These are phyloP conservation scores for Zaprionus ornatus DNA, from an alignment of 1,140 invertebrate species.

Conservation along the genomic window DNA sequence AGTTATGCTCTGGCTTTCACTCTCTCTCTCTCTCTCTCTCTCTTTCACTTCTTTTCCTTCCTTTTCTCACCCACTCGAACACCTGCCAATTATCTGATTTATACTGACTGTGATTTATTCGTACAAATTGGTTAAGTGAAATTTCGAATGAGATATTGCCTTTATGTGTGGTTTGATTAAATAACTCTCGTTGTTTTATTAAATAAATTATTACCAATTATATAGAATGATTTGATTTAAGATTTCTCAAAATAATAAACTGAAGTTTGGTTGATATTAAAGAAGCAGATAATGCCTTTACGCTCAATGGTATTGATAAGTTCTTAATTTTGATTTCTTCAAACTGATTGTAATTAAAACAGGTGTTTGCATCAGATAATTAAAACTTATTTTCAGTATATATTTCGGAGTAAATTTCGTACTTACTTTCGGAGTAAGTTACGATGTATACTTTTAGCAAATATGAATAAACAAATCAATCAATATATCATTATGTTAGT, in stretches of 20 bases:
- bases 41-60: not conserved
- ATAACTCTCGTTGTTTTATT: not conserved
- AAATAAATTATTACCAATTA: conserved; percentile 10
- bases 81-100: conserved; percentile 1
- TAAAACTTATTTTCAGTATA: too few relatives aligned
- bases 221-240: not conserved
- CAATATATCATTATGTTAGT: too few relatives aligned
- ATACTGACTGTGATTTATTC: not conserved
- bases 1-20: not conserved
- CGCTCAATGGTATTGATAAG: not conserved
- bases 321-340: not conserved
- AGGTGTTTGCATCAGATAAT: not conserved
- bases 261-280: not conserved
- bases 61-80: not conserved
- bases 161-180: not conserved
- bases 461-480: too few relatives aligned
- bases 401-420: too few relatives aligned
- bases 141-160: not conserved
- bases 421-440: too few relatives aligned
- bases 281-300: not conserved
- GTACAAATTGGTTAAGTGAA: not conserved
- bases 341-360: not conserved
- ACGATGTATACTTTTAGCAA: too few relatives aligned
- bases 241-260: not conserved
- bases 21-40: not conserved